Evolutionary conservation across 2,113 vertebrate species (phyloP), one percentile per base, ranked within the genome.

Genomic region (Aepyceros melampus): DNA sequence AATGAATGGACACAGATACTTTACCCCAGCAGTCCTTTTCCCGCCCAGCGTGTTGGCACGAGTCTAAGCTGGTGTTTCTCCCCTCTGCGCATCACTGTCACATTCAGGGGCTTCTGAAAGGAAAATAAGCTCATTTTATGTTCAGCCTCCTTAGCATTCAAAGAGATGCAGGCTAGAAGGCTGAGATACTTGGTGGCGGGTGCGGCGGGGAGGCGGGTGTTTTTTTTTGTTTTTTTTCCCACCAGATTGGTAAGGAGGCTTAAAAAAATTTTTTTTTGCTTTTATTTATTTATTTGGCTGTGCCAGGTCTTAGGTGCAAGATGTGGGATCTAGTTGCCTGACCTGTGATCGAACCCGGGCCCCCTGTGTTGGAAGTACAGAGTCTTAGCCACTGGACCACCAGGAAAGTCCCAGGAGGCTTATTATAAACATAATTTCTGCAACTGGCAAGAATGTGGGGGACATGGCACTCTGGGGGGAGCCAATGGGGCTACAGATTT

Each of bases 11-110:
- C 51, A 64, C 4, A 1, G 71, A 49, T 2, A n/a, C 88, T 97
- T 98, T 98, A 99, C 99, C 99, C 99, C 91, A 99, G 98, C 82
- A 99, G 99, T 51, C 99, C 99, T 98, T 99, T 99, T 92, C 99
- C 99, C 0, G 99, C 99, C 99, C 99, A 99, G 87, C 99, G 99
- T 96, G 99, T 99, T 0, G 99, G 99, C 23, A 99, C 99, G 84
- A 99, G 98, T 31, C 99, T 99, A 94, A 99, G 96, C 12, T 99
- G 99, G 78, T 99, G 98, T 84, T 97, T 99, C 88, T 99, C 99
- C 64, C 99, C 99, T 1, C 97, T 92, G 1, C 99, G 99, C 95
- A 99, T 97, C 94, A 99, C 99, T 0, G 98, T 98, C 96, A 99
- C 99, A 0, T 98, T 99, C 92, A 99, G 97, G 1, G 99, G 98